phyloP scores from a whole-genome alignment of 2,888 invertebrate species.

The Caenorhabditis imperialis region DNA sequence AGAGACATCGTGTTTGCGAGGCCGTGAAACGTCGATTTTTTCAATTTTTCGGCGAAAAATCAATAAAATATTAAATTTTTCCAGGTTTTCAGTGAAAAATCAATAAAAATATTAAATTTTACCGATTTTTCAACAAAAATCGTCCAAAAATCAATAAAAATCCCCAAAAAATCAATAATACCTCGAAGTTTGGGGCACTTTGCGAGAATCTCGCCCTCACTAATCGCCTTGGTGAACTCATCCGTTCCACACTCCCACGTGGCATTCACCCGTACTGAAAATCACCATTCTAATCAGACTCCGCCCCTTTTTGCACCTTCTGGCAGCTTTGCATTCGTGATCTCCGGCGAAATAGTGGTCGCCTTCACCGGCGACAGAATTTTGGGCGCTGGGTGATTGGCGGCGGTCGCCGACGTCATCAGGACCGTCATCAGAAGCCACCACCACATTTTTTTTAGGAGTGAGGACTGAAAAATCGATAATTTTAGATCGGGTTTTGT shows the following conservation, averaged over 20 bases:
- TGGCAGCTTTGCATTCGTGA: conserved; percentile 17
- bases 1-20: too few species aligned
- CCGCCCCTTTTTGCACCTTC: conserved; percentile 13
- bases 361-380: conserved; percentile 9
- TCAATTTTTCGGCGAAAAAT: too few species aligned
- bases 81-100: too few species aligned
- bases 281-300: too few species aligned
- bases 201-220: conserved; percentile 53
- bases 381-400: conserved; percentile 1
- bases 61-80: too few species aligned
- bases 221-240: conserved; percentile 54
- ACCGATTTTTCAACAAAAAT: too few species aligned
- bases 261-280: conserved; percentile 24
- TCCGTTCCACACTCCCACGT: conserved; percentile 63
- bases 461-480: too few species aligned
- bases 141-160: too few species aligned
- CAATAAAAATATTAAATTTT: too few species aligned
- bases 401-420: not conserved
- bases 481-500: too few species aligned
- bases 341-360: conserved; percentile 22
- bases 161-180: not conserved
- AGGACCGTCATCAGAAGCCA: not conserved
- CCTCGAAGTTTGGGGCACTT: conserved; percentile 55
- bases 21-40: too few species aligned
- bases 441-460: conserved; percentile 22